These are phyloP conservation scores for Drosophila borealis DNA, from an alignment of 2,888 invertebrate species.

Conservation along the genomic window DNA sequence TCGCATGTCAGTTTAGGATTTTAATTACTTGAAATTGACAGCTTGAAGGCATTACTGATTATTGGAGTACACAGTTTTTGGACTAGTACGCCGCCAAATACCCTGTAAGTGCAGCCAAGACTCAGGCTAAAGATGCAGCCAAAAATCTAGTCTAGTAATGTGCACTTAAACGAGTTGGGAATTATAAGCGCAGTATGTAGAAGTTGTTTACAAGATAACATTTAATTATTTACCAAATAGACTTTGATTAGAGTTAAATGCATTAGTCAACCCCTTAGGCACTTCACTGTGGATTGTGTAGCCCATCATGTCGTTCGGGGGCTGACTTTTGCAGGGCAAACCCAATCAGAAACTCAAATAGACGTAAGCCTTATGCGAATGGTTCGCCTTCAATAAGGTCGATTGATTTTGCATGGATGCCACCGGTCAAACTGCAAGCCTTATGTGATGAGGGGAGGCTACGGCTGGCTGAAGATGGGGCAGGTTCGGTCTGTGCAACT, in stretches of 20 bases:
- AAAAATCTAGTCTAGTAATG: too few relatives aligned
- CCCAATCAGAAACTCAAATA: constrained; percentile 60
- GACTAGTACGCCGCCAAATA: not conserved
- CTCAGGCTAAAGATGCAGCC: too few relatives aligned
- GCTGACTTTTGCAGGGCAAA: constrained; percentile 9
- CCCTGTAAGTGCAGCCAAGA: not conserved
- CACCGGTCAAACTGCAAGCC: constrained; percentile 53
- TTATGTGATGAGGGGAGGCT: not conserved
- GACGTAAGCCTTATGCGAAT: constrained; percentile 60
- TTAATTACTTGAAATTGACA: constrained; percentile 10
- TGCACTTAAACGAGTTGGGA: too few relatives aligned
- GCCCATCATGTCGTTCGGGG: not conserved
- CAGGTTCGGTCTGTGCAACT: constrained; percentile 36
- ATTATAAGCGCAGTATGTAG: too few relatives aligned
- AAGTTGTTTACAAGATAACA: too few relatives aligned
- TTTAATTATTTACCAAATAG: too few relatives aligned
- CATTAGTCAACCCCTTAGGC: too few relatives aligned
- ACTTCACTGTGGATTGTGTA: not conserved
- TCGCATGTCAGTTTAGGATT: not conserved
- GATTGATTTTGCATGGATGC: constrained; percentile 72
- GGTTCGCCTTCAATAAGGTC: constrained; percentile 39
- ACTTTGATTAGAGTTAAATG: too few relatives aligned
- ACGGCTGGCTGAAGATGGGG: constrained; percentile 12
- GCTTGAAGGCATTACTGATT: not conserved
- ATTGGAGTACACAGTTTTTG: not conserved